phyloP scores from a whole-genome alignment of 2,113 vertebrate genomes.

The Coptodon rendalli region DNA sequence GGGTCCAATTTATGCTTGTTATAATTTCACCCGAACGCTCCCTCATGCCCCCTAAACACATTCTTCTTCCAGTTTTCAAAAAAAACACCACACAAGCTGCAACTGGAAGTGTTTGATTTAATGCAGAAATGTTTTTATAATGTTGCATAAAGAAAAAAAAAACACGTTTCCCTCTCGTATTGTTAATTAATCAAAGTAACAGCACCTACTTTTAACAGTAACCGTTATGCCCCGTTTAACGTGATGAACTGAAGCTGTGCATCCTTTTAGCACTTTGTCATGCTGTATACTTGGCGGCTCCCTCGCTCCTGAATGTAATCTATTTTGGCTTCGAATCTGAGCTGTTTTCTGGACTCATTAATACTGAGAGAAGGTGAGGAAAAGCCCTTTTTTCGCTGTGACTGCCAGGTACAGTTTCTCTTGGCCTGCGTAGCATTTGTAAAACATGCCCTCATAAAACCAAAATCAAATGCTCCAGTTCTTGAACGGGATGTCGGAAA shows the following conservation, averaged over 20 bases:
- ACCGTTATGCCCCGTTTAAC: not conserved
- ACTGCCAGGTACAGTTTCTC: conserved; percentile 59
- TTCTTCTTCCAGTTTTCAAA: conserved; percentile 15
- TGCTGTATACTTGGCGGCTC: conserved; percentile 6
- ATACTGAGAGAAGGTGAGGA: conserved; percentile 26
- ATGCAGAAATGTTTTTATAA: not conserved
- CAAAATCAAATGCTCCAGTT: conserved; percentile 49
- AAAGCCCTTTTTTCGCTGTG: conserved; percentile 13
- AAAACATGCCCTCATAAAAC: conserved; percentile 58
- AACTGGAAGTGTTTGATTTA: not conserved
- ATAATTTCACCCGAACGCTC: conserved; percentile 43
- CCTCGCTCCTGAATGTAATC: not conserved
- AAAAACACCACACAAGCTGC: conserved; percentile 1
- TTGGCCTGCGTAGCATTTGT: conserved; percentile 48
- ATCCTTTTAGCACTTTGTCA: conserved; percentile 18
- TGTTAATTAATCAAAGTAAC: not conserved
- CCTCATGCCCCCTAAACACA: conserved; percentile 9
- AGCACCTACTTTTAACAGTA: not conserved
- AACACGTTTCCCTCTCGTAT: not conserved
- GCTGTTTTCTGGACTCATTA: conserved; percentile 38
- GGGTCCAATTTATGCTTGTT: conserved; percentile 64
- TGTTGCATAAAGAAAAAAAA: not conserved
- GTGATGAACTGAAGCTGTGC: not conserved
- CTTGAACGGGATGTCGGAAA: conserved; percentile 63
- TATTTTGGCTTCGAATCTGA: conserved; percentile 14